A percentile compares a stretch with the other conserved stretches of the same genome.
Conservation (phyloP, 2,113 vertebrate genomes). For the Danionella cerebrum region DNA sequence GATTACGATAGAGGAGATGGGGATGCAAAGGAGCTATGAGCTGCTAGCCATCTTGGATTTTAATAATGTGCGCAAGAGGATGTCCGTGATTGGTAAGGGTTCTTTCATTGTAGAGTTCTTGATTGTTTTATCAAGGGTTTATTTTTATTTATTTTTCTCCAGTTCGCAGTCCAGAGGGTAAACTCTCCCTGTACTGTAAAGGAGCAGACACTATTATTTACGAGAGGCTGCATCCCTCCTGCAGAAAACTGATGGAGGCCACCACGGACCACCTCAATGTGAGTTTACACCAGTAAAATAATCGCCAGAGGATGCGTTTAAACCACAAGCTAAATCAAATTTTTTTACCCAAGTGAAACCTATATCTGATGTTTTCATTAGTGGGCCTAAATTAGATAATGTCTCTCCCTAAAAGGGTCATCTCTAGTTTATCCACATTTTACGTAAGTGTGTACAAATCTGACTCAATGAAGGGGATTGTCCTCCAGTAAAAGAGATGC, state of each 20-base stretch:
- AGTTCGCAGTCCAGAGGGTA: constrained; percentile 82
- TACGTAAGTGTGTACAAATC: too few relatives aligned
- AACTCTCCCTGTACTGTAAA: constrained; percentile 84
- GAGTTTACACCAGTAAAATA: constrained; percentile 56
- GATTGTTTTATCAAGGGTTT: background rate
- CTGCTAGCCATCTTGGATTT: constrained; percentile 90
- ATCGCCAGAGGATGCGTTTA: too few relatives aligned
- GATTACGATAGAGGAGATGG: constrained; percentile 83
- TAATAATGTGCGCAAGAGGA: constrained; percentile 88
- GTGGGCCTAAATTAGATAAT: too few relatives aligned
- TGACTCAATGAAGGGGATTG: too few relatives aligned
- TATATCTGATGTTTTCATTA: too few relatives aligned
- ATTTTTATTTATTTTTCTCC: background rate
- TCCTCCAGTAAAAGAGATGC: too few relatives aligned
- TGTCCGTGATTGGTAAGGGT: constrained; percentile 88
- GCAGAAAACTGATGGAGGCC: constrained; percentile 68
- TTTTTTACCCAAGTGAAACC: too few relatives aligned
- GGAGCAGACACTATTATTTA: constrained; percentile 91
- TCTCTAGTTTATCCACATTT: too few relatives aligned
- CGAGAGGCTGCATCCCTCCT: constrained; percentile 76
- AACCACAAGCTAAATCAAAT: too few relatives aligned
- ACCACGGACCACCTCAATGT: constrained; percentile 92
- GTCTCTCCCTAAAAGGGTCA: too few relatives aligned
- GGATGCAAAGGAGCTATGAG: constrained; percentile 70
- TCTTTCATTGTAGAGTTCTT: background rate